A percentile compares a stretch with the other conserved stretches of the same genome.
Evolutionary conservation across 2,888 invertebrate species (phyloP).

Genomic region (Philonicus albiceps): DNA sequence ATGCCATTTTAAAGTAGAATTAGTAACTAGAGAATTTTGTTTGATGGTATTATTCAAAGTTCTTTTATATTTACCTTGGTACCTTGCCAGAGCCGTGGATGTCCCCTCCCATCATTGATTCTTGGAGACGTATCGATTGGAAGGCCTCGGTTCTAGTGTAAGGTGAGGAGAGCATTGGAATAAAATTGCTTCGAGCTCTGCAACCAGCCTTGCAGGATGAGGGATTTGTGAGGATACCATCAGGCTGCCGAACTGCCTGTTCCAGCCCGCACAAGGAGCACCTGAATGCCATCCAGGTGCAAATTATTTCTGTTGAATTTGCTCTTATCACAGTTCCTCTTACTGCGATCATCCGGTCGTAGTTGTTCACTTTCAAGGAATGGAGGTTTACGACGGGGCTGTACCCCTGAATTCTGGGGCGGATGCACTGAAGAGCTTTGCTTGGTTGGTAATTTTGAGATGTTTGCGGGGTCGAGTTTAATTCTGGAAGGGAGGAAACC

Average conservation of each 20-base stretch:
- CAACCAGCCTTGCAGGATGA: constrained; percentile 69
- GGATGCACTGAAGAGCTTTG: constrained; percentile 49
- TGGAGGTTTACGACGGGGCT: constrained; percentile 73
- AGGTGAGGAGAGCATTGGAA: constrained; percentile 70
- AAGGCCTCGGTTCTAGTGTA: constrained; percentile 78
- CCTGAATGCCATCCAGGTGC: constrained; percentile 79
- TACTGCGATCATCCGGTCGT: constrained; percentile 79
- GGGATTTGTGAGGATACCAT: constrained; percentile 61
- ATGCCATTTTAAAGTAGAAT: no score
- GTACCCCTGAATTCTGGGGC: constrained; percentile 63
- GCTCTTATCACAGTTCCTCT: constrained; percentile 87
- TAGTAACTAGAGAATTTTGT: no score
- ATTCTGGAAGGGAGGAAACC: constrained; percentile 47
- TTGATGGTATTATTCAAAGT: no score
- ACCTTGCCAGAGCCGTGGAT: constrained; percentile 73
- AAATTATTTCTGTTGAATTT: constrained; percentile 75
- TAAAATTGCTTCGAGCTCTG: constrained; percentile 69
- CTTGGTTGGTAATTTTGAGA: background rate
- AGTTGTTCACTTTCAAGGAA: constrained; percentile 75
- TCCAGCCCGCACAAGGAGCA: constrained; percentile 74
- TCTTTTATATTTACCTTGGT: constrained; percentile 62
- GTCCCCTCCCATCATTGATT: constrained; percentile 64
- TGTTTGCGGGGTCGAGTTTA: background rate
- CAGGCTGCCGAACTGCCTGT: constrained; percentile 71
- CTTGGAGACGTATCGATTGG: constrained; percentile 85